Conservation (phyloP, 2,113 vertebrate species). For the Loxodonta africana region DNA sequence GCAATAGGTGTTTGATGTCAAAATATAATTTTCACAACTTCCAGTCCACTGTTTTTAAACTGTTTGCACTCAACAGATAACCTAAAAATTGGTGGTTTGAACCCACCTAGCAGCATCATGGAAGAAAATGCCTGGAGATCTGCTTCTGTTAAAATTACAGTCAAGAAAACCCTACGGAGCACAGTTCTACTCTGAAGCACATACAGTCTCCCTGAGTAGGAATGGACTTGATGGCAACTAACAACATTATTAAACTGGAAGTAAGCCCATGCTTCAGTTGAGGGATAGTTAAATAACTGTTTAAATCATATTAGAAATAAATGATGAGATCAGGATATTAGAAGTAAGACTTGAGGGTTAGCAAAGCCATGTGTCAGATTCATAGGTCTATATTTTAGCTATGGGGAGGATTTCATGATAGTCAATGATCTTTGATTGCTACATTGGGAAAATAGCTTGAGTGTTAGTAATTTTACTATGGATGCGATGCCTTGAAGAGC, state of each 20-base stretch:
- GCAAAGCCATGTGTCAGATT: neutral
- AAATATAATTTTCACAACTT: constrained; percentile 20
- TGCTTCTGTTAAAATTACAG: neutral
- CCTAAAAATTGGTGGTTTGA: too few relatives aligned
- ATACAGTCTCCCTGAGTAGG: neutral
- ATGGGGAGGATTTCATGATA: neutral
- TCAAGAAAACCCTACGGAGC: neutral
- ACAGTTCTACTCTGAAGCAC: neutral
- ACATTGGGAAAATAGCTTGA: neutral
- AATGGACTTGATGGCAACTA: neutral
- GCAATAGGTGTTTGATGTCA: neutral
- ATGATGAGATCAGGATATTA: neutral
- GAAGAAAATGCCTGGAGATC: neutral
- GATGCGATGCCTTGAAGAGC: neutral
- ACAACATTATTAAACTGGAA: neutral
- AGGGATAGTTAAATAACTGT: neutral
- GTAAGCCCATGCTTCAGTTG: neutral
- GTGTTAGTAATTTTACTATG: neutral
- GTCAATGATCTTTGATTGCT: neutral
- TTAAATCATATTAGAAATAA: constrained; percentile 32
- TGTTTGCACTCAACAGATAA: too few relatives aligned
- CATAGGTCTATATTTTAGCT: neutral
- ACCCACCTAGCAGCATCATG: neutral
- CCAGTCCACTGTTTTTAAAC: neutral
- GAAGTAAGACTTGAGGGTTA: neutral